These are phyloP conservation scores for Halesus radiatus DNA, from an alignment of 1,140 invertebrate species.

Conservation along the genomic window DNA sequence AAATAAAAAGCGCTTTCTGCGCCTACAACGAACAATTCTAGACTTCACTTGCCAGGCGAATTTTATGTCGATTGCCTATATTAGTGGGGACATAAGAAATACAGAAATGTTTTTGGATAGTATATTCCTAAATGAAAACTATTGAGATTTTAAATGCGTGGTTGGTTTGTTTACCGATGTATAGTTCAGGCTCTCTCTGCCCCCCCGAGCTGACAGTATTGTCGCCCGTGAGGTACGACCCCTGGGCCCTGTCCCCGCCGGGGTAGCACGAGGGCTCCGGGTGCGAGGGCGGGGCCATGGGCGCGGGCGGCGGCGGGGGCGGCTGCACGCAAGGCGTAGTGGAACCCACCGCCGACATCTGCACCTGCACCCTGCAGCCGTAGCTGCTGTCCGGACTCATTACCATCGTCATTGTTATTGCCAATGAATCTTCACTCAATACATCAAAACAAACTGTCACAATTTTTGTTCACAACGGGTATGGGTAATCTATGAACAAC, in stretches of 20 bases:
- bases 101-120: no score
- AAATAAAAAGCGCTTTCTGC: no score
- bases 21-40: no score
- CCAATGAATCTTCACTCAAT: background rate
- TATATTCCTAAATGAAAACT: no score
- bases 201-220: conserved; percentile 63
- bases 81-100: no score
- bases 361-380: conserved; percentile 54
- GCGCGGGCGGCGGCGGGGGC: background rate
- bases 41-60: no score
- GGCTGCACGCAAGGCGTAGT: conserved; percentile 43
- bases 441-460: background rate
- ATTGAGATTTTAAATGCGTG: background rate
- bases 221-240: conserved; percentile 43
- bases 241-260: conserved; percentile 3
- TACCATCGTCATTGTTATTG: conserved; percentile 62
- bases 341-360: conserved; percentile 52
- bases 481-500: no score
- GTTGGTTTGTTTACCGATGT: conserved; percentile 63
- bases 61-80: no score
- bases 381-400: conserved; percentile 71
- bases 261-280: conserved; percentile 21
- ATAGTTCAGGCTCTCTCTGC: conserved; percentile 67
- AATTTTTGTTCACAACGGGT: background rate
- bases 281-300: background rate